A percentile compares a stretch with the other conserved stretches of the same genome.
Evolutionary conservation across 2,113 vertebrate genomes (phyloP).

Genomic region (Hemichromis elongatus): DNA sequence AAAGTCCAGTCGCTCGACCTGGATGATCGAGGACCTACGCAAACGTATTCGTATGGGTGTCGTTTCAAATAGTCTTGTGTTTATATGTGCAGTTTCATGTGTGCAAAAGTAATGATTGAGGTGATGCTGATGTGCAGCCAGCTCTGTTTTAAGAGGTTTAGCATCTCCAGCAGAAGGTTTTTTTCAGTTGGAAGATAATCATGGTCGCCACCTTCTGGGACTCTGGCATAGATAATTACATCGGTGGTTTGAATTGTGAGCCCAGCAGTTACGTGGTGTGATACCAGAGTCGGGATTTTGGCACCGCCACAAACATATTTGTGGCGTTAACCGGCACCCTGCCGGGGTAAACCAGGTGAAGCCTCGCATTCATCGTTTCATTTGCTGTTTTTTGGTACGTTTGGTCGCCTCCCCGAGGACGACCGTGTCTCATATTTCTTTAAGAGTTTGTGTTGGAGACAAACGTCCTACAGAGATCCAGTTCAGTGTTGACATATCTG

Average conservation of each 20-base stretch:
- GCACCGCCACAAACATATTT: too few relatives aligned
- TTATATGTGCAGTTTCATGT: not conserved
- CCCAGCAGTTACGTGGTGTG: not conserved
- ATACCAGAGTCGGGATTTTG: not conserved
- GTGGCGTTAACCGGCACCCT: too few relatives aligned
- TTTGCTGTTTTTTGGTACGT: not conserved
- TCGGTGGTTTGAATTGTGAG: not conserved
- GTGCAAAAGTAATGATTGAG: not conserved
- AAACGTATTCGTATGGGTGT: too few relatives aligned
- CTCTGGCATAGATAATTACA: not conserved
- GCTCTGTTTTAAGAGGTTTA: not conserved
- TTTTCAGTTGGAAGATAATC: not conserved
- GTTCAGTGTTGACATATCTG: too few relatives aligned
- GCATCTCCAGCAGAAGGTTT: not conserved
- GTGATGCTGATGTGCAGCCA: not conserved
- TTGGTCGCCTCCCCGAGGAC: not conserved
- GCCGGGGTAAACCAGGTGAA: not conserved
- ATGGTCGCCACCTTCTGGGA: accelerated
- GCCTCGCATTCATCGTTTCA: not conserved
- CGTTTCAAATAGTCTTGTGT: too few relatives aligned
- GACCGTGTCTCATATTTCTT: not conserved
- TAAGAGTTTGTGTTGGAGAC: too few relatives aligned
- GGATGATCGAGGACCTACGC: too few relatives aligned
- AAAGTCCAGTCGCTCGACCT: too few relatives aligned
- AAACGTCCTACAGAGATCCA: too few relatives aligned